Conservation (phyloP, 2,888 invertebrate genomes). For the Andrena bucephala region DNA sequence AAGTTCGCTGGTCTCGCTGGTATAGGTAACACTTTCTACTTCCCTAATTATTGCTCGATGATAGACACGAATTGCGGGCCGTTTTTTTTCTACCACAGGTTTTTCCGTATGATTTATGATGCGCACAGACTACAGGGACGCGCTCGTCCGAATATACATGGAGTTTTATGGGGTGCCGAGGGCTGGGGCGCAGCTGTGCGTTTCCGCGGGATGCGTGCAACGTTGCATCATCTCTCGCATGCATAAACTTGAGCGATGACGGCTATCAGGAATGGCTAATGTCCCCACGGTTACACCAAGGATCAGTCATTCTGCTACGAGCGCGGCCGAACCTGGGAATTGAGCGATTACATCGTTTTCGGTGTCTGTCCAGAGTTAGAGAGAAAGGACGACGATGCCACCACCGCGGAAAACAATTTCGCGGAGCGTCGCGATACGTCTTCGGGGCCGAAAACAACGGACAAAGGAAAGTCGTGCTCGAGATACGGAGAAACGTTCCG, state of each 20-base stretch:
- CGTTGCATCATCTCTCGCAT: slow-evolving; percentile 45
- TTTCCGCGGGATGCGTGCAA: slow-evolving; percentile 46
- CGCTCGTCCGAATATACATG: neutral
- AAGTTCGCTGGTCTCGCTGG: slow-evolving; percentile 7
- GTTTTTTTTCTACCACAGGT: slow-evolving; percentile 8
- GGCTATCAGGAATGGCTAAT: slow-evolving; percentile 48
- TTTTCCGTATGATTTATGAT: slow-evolving; percentile 45
- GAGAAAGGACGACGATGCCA: slow-evolving; percentile 9
- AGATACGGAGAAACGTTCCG: slow-evolving; percentile 4
- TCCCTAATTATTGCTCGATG: slow-evolving; percentile 36
- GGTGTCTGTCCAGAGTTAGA: neutral
- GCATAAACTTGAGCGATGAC: slow-evolving; percentile 61
- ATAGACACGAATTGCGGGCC: slow-evolving; percentile 10
- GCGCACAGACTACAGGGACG: neutral
- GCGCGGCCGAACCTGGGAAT: neutral
- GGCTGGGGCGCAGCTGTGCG: slow-evolving; percentile 56
- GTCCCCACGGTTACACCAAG: slow-evolving; percentile 28
- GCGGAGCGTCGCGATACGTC: slow-evolving; percentile 17
- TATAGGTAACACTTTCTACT: neutral
- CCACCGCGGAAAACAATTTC: neutral
- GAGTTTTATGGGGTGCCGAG: slow-evolving; percentile 47
- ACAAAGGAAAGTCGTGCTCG: slow-evolving; percentile 1
- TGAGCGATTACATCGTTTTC: slow-evolving; percentile 19
- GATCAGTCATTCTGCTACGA: slow-evolving; percentile 51
- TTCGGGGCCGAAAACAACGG: slow-evolving; percentile 1